Conservation (phyloP, 2,888 invertebrate species). For the Spodoptera picta region DNA sequence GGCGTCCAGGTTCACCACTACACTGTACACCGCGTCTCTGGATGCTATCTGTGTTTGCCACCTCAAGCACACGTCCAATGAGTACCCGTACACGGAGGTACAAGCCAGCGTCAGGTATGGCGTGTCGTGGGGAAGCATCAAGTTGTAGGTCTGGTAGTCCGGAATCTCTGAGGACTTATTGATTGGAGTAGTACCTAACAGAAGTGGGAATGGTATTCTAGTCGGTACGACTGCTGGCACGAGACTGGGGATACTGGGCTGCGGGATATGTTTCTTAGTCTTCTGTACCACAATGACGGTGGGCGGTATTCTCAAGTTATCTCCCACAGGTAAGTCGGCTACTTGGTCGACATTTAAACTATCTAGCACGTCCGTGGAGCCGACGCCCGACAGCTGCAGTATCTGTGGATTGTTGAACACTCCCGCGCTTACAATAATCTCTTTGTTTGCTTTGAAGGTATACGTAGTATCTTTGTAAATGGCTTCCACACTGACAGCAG, state of each 20-base stretch:
- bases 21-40: slow-evolving; percentile 38
- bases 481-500: slow-evolving; percentile 36
- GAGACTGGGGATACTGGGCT: not conserved
- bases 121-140: slow-evolving; percentile 41
- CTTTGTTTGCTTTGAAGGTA: slow-evolving; percentile 40
- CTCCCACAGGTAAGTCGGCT: slow-evolving; percentile 45
- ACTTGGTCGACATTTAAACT: slow-evolving; percentile 27
- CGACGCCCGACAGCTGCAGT: slow-evolving; percentile 45
- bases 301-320: slow-evolving; percentile 27
- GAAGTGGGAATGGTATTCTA: slow-evolving; percentile 30
- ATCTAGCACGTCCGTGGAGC: slow-evolving; percentile 39
- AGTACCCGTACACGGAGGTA: slow-evolving; percentile 5
- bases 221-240: slow-evolving; percentile 2
- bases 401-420: slow-evolving; percentile 42
- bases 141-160: slow-evolving; percentile 13
- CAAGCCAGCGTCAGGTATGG: slow-evolving; percentile 28
- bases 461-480: slow-evolving; percentile 16
- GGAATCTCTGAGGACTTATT: slow-evolving; percentile 21
- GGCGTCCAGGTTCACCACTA: slow-evolving; percentile 42
- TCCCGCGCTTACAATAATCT: slow-evolving; percentile 46
- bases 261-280: not conserved
- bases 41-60: slow-evolving; percentile 65
- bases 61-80: slow-evolving; percentile 57
- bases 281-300: slow-evolving; percentile 15
- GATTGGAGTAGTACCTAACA: slow-evolving; percentile 35